Conservation (phyloP, 1,140 invertebrate species). For the Teleogryllus occipitalis region DNA sequence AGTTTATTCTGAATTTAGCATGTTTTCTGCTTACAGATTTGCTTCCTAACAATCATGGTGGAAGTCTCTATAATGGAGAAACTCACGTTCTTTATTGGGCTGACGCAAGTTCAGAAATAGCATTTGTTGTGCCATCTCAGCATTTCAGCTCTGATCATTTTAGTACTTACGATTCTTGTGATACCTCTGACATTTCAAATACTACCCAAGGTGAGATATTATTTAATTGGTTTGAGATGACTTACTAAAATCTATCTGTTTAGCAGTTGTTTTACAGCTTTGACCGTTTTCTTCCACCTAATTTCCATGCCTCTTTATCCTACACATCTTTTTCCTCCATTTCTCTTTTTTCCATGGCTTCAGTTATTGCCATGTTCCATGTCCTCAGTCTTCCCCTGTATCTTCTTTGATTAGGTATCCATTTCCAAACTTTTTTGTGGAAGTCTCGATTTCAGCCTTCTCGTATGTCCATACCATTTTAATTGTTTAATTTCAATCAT, state of each 20-base stretch:
- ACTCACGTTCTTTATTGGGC: conserved; percentile 86
- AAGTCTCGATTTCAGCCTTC: no score
- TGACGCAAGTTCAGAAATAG: conserved; percentile 89
- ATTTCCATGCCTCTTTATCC: no score
- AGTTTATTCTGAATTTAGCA: neutral
- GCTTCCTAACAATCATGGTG: conserved; percentile 41
- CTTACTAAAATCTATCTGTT: neutral
- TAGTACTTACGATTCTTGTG: neutral
- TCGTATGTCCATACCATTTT: no score
- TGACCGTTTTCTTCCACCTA: no score
- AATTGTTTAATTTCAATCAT: no score
- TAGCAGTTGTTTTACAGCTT: no score
- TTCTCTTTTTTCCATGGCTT: no score
- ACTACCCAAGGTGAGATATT: conserved; percentile 5
- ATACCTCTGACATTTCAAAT: neutral
- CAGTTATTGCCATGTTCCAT: no score
- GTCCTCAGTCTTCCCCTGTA: no score
- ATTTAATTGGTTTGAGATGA: neutral
- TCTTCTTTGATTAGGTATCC: no score
- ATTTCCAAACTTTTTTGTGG: no score
- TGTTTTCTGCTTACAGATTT: conserved; percentile 8
- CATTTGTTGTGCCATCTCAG: conserved; percentile 83
- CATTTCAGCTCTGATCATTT: conserved; percentile 32
- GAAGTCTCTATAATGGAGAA: conserved; percentile 59
- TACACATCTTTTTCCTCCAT: no score